Evolutionary conservation across 1,140 invertebrate genomes (phyloP).

Genomic region (Papilio helenus): DNA sequence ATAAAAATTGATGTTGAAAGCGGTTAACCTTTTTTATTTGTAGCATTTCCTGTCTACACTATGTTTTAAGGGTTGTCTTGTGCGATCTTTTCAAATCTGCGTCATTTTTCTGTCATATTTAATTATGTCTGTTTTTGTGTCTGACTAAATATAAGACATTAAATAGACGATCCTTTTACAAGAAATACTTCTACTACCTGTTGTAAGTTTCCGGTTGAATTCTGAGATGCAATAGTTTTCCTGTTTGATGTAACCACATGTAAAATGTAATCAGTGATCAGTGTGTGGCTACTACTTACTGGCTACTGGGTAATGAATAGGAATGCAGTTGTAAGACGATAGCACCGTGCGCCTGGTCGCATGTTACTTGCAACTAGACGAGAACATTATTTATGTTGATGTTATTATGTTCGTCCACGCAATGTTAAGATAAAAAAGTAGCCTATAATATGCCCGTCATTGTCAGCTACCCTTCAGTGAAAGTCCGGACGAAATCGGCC

Average conservation of each 20-base stretch:
- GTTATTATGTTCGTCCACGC: background rate
- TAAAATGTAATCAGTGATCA: constrained; percentile 24
- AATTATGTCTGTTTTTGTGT: too few relatives aligned
- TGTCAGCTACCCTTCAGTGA: too few relatives aligned
- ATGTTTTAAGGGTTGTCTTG: background rate
- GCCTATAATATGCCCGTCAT: too few relatives aligned
- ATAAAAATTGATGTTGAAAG: background rate
- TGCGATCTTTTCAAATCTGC: too few relatives aligned
- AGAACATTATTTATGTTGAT: background rate
- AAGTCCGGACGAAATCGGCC: too few relatives aligned
- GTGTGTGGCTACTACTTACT: background rate
- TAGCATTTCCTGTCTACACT: background rate
- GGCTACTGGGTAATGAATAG: constrained; percentile 7
- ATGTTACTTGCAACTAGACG: background rate
- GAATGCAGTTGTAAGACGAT: constrained; percentile 18
- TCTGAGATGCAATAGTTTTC: constrained; percentile 8
- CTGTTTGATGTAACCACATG: constrained; percentile 24
- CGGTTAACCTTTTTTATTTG: background rate
- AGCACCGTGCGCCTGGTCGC: background rate
- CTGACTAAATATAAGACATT: too few relatives aligned
- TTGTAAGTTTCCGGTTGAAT: background rate
- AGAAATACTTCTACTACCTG: background rate
- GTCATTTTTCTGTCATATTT: too few relatives aligned
- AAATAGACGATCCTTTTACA: background rate
- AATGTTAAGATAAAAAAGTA: too few relatives aligned